phyloP scores from a whole-genome alignment of 2,888 invertebrate species.

The Trissoscelio sp. region DNA sequence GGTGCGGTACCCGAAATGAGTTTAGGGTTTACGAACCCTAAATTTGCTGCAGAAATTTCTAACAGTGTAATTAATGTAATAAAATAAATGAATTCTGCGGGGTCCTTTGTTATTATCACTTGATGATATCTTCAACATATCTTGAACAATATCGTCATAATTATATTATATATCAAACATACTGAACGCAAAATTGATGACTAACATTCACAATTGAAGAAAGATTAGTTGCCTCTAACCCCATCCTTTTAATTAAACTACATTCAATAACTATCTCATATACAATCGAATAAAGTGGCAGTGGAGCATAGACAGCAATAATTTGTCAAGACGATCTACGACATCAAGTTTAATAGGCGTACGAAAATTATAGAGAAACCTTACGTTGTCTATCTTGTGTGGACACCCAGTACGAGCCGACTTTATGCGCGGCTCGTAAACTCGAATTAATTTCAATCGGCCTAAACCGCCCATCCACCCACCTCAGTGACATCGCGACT shows the following conservation, averaged over 20 bases:
- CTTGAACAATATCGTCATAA: no score
- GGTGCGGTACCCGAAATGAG: no score
- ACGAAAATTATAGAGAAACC: conserved; percentile 61
- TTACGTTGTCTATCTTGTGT: conserved; percentile 76
- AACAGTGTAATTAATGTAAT: no score
- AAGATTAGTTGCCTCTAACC: not conserved
- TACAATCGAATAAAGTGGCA: conserved; percentile 42
- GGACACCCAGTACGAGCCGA: conserved; percentile 72
- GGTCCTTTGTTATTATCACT: no score
- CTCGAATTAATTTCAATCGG: conserved; percentile 83
- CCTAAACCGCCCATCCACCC: conserved; percentile 74
- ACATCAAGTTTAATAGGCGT: conserved; percentile 59
- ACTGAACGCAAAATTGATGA: no score
- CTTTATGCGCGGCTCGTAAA: conserved; percentile 80
- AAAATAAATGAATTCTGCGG: no score
- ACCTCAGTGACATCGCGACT: conserved; percentile 56
- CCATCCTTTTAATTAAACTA: conserved; percentile 7
- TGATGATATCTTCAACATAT: no score
- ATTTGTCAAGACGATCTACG: conserved; percentile 45
- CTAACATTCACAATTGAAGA: not conserved
- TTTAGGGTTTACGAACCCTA: no score
- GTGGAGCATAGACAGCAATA: conserved; percentile 36
- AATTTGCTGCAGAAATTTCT: no score
- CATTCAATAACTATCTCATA: conserved; percentile 35
- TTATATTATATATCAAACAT: no score